Base-by-base conservation (phyloP, 2,888 invertebrate genomes). In the Tachina fera region DNA sequence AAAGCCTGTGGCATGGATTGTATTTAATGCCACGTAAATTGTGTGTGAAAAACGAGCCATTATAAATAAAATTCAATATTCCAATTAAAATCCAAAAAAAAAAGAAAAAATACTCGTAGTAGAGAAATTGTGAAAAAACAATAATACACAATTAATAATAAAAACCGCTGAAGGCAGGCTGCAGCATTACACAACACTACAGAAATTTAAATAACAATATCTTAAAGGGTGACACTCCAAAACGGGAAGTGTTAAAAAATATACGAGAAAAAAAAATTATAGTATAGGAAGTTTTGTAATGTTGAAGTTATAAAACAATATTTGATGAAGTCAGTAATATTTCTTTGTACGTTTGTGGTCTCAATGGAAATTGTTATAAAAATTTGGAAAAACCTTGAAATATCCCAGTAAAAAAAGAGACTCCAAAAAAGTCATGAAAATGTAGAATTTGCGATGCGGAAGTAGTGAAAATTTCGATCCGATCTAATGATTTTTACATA, bases 1-100 rank as follows among this genome's bases (percentile, higher is more conserved):
- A 51, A 43, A 45, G 19, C 74, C 81, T 74, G 67, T 51, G 67
- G 74, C 67, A 60, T 60, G 61, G 53, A 61, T 45, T 76, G 16
- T 51, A 77, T 71, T 77, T 77, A 77, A 83, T 51, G 51, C 65
- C 77, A 77, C 77, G 65, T 77, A 67, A 83, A 83, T 83, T 83
- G 83, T 83, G 83, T 83, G 83, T 83, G 83, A 83, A 77, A 83
- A 77, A 77, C 58, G 71, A 83, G 77, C 71, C 45, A 60, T 83
- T 83, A 80, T 71, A 85, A 82, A 82, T 85, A 75, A 78, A 85
- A 75, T 74, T 82, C 82, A 82, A 85, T 85, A 85, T 82, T 79
- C 78, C 82, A 85, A 82, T 85, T 85, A 85, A 85, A 72, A 77
- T 3, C 63, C 47, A 68, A 74, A 60, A 68, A 82, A 53, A 5